Base-by-base conservation (phyloP, 2,113 vertebrate species). In the Phyllopteryx taeniolatus region DNA sequence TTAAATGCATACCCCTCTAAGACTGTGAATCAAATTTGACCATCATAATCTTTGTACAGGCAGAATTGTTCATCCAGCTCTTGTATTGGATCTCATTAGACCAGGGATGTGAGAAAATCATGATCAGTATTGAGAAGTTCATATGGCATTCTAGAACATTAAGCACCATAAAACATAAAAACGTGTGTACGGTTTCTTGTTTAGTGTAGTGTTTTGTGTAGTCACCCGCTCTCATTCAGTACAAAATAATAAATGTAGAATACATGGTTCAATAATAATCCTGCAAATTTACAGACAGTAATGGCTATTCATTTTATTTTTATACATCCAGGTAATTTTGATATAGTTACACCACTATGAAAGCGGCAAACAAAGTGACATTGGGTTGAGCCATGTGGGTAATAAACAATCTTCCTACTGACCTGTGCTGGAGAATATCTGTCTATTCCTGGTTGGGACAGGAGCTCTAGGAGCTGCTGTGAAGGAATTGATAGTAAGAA, bases 371-470 rank as follows among this genome's bases (percentile, higher is more conserved):
- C 10, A 51, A 17, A 46, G 43, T 49, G 44, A 67, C 4, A 46
- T 12, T 7, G 12, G 35, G 33, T 64, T 64, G 3, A 67, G 17
- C 65, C 47, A 51, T 17, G 15, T 19, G 46, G n/a, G 44, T 20
- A 46, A 46, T 59, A 27, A 31, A 60, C 13, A 67, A 27, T 31
- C 19, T 68, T 51, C 70, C 54, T 51, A 33, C 87, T 61, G 76
- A 95, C 95, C 94, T 97, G 94, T 60, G 93, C 92, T 70, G 93
- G 91, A 1, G 93, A 88, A 66, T 92, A 92, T 63, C 73, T 88
- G 49, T 79, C 85, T 35, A 93, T 77, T 59, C 68, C 90, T 6
- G 94, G 85, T 17, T 87, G 83, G 65, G 93, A 90, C 68, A 96
- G 87, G 75, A 96, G 77, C 56, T 92, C 86, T 67, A 92, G 71